Base-by-base conservation (phyloP, 2,888 invertebrate genomes). In the Anoncus sp. region DNA sequence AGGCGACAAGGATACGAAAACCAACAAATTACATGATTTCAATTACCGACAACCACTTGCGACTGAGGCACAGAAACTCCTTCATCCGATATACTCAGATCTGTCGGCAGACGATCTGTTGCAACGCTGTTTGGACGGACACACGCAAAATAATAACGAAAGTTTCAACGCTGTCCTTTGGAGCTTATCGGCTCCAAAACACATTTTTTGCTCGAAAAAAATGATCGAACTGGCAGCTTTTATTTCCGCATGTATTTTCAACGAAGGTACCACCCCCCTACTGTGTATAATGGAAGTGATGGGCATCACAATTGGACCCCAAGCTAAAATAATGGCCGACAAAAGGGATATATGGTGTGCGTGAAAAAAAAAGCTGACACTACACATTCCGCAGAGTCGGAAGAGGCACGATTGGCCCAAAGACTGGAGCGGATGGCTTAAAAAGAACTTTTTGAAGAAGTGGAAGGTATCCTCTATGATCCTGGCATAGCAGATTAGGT, bases 81-180 rank as follows among this genome's bases (percentile, higher is more conserved):
- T 63, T 63, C 63, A 27, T 45, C 66, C 51, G 20, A 51, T 51
- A 27, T 66, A 66, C 51, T 22, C 27, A 66, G 66, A 66, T 51
- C 20, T 66, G 24, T 27, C 51, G 10, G n/a, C 51, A 14, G 66
- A 66, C 31, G 16, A 66, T 49, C 35, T 49, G 35, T 66, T 51
- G 38, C 4, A 66, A 66, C 35, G 38, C 7, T 57, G 35, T 20
- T 38, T 57, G 35, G 38, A 10, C 38, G 38, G 57, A 35, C 35
- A 38, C 18, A 66, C 51, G 31, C 31, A 51, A 51, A 66, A 66
- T 35, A 66, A 66, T 51, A 51, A 66, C 51, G 66, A 66, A 49
- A 51, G 66, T 49, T 49, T 49, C 35, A 66, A 66, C 51, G 47
- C 51, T 49, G 31, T 49, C 18, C 35, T 66, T 7, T 66, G 51